phyloP scores from a whole-genome alignment of 1,140 invertebrate genomes.

The Camponotus vicinus region DNA sequence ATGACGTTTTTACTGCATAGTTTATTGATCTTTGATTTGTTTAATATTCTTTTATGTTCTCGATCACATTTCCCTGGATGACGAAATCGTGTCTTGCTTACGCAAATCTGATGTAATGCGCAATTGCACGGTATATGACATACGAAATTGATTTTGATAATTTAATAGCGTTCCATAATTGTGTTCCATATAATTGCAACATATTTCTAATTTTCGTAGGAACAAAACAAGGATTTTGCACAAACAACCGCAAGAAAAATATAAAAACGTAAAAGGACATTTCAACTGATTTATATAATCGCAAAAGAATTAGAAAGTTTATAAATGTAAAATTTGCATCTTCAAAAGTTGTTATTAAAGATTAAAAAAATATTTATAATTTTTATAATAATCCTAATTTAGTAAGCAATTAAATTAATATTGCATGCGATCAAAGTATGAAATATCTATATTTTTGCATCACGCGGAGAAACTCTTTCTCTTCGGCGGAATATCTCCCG shows the following conservation, averaged over 20 bases:
- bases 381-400: background rate
- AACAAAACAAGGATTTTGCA: background rate
- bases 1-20: conserved; percentile 11
- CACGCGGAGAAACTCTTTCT: conserved; percentile 2
- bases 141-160: background rate
- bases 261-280: background rate
- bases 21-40: conserved; percentile 10
- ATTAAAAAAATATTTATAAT: background rate
- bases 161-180: background rate
- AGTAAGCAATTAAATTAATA: background rate
- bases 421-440: background rate
- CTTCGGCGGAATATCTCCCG: background rate
- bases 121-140: background rate
- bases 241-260: background rate
- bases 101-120: conserved; percentile 7
- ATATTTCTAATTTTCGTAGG: background rate
- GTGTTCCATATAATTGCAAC: background rate
- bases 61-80: background rate
- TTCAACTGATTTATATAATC: background rate
- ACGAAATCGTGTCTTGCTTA: conserved; percentile 11
- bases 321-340: background rate
- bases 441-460: background rate
- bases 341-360: background rate
- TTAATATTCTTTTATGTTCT: background rate
- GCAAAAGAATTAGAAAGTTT: background rate